These are phyloP conservation scores for Drosophila grimshawi DNA, from an alignment of 1,140 invertebrate genomes.

Conservation along the genomic window DNA sequence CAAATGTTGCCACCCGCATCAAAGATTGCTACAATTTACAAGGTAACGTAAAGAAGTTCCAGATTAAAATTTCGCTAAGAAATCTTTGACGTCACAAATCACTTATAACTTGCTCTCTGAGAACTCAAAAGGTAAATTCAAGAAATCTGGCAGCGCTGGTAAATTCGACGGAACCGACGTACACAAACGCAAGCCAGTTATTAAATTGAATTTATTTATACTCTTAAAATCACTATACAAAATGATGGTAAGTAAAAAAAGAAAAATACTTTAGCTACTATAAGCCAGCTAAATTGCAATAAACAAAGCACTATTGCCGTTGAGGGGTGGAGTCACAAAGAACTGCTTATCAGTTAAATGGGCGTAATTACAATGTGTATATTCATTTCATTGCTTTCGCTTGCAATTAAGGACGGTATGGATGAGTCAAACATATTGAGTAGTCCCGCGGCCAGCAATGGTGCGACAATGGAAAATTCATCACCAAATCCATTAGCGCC, in stretches of 20 bases:
- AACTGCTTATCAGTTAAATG: conserved; percentile 72
- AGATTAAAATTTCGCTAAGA: not conserved
- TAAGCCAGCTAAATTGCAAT: not conserved
- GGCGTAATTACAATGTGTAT: conserved; percentile 65
- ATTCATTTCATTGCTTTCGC: conserved; percentile 14
- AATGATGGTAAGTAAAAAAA: conserved; percentile 40
- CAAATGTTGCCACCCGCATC: conserved; percentile 39
- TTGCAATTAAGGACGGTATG: conserved; percentile 62
- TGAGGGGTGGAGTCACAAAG: conserved; percentile 44
- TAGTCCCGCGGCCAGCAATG: conserved; percentile 59
- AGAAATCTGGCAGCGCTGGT: conserved; percentile 28
- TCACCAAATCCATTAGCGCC: conserved; percentile 65
- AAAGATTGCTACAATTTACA: conserved; percentile 2
- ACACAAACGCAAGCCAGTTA: conserved; percentile 38
- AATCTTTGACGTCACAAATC: conserved; percentile 19
- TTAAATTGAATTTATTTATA: conserved; percentile 40
- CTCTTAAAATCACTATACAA: conserved; percentile 12
- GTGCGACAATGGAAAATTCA: conserved; percentile 65
- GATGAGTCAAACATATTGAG: conserved; percentile 73
- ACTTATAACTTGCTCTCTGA: not conserved
- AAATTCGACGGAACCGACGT: conserved; percentile 15
- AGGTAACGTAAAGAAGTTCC: conserved; percentile 10
- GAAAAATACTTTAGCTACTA: not conserved
- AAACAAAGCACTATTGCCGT: not conserved
- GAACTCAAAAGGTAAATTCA: not conserved